Evolutionary conservation across 2,888 invertebrate genomes (phyloP), one percentile per base, ranked within the genome.

Genomic region (Agonopterix heracliana): DNA sequence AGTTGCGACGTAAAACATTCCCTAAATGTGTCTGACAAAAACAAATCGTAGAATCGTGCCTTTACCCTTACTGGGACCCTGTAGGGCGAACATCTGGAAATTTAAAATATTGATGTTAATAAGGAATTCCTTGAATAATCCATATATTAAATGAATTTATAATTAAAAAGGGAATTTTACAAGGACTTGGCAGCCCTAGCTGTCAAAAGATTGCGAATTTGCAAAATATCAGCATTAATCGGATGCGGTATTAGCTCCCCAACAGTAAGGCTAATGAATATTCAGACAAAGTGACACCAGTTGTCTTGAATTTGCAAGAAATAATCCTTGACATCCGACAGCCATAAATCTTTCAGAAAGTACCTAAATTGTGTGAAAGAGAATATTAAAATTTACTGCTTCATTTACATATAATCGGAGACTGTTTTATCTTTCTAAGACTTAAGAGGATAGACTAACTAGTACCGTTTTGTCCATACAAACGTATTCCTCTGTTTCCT

Each of bases 231-330:
- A 59, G 56, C 66, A 63, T 66, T 70, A 71, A 71, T 68, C 71
- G 66, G 64, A 70, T 71, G 64, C 65, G 68, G 70, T 70, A 73
- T 73, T 70, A 73, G 71, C 70, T 71, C 62, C 60, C 62, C 56
- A 64, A 66, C 60, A 67, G 60, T 57, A 51, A 56, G 63, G 58
- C 65, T 77, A 66, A 78, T 83, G 80, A 83, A 83, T 84, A 83
- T 84, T 81, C 82, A 81, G 59, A 60, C 61, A 53, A 66, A 71
- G 68, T 71, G 74, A 77, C 78, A 78, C 72, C 72, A 66, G 68
- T 73, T 72, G 74, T 78, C 71, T 71, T 65, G 68, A 78, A 77
- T 77, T 76, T 71, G 76, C 75, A 71, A 76, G 77, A 78, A 78
- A 78, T 78, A 79, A 78, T 75, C 72, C 64, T 54, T 57, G 60